phyloP scores from a whole-genome alignment of 2,113 vertebrate species.

The Gymnorhina tibicen region DNA sequence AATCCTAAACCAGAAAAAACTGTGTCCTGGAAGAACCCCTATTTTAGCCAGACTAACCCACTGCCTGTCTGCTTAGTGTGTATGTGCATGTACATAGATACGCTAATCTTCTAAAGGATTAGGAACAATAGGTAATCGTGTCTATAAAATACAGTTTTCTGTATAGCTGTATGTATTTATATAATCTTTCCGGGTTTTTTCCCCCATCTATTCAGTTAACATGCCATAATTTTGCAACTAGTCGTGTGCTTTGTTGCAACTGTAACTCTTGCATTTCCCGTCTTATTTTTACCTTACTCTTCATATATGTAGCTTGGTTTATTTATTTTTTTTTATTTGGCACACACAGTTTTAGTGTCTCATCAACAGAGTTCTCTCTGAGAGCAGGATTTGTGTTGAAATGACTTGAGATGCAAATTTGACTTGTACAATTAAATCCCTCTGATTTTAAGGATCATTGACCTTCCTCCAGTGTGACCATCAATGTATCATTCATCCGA shows the following conservation, averaged over 20 bases:
- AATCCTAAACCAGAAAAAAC: not conserved
- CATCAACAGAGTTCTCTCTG: not conserved
- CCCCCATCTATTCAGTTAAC: not conserved
- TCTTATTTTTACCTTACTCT: not conserved
- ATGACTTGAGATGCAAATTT: not conserved
- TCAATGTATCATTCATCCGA: not conserved
- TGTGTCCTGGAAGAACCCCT: not conserved
- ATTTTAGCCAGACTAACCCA: not conserved
- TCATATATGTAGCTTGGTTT: not conserved
- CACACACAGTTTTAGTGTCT: not conserved
- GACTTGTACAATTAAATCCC: not conserved
- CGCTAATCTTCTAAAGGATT: not conserved
- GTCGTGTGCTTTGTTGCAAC: not conserved
- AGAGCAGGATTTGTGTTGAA: not conserved
- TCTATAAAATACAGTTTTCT: not conserved
- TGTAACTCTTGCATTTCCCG: not conserved
- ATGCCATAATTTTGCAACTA: not conserved
- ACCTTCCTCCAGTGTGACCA: not conserved
- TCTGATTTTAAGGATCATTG: not conserved
- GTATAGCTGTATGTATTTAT: not conserved
- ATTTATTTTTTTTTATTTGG: not conserved
- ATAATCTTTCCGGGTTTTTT: accelerated
- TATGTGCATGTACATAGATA: not conserved
- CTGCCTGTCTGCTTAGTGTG: not conserved
- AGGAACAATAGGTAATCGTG: not conserved